Base-by-base conservation (phyloP, 2,113 vertebrate genomes). In the Gallinago paraguaiae region DNA sequence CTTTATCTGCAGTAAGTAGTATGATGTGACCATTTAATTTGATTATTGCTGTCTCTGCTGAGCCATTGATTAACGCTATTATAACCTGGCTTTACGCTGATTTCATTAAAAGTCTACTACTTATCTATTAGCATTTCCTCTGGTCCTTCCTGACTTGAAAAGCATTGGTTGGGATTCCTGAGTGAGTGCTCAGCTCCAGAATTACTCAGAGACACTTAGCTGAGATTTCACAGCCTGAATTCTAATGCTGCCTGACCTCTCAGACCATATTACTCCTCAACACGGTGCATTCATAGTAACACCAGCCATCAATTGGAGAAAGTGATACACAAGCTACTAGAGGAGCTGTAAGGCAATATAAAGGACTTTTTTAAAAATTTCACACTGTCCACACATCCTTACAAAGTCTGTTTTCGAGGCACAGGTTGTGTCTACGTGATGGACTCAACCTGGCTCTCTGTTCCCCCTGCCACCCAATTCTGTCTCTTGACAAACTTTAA, bases 1-100 rank as follows among this genome's bases (percentile, higher is more conserved):
- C 67, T 91, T 95, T 92, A 39, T 90, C 71, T 90, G 8, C 63
- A 82, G 46, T 41, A 67, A 80, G 11, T 46, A 74, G 15, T 77
- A 50, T 51, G 50, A 41, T 91, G 63, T 94, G 41, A 82, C n/a
- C 75, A 80, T 82, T 85, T 82, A 84, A 90, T 94, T 93, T 87
- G 35, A 80, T 90, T 93, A 86, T 91, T 95, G 5, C 9, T 91
- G 46, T 82, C 53, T 85, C 7, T 74, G 72, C 46, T 86, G 68
- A 88, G 51, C 31, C 75, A 76, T 65, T 88, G 79, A 88, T 90
- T 94, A 94, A 90, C 11, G 10, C 3, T 85, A 43, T 79, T 80
- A 51, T 74, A 88, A 74, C 6, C 11, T 86, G 50, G 82, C 19
- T 61, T 91, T 87, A 79, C 7, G 2, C 3, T 86, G 67, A 54